These are phyloP conservation scores for Isaurus tuberculatus DNA, from an alignment of 92 coral and sea anemone species.

Conservation along the genomic window DNA sequence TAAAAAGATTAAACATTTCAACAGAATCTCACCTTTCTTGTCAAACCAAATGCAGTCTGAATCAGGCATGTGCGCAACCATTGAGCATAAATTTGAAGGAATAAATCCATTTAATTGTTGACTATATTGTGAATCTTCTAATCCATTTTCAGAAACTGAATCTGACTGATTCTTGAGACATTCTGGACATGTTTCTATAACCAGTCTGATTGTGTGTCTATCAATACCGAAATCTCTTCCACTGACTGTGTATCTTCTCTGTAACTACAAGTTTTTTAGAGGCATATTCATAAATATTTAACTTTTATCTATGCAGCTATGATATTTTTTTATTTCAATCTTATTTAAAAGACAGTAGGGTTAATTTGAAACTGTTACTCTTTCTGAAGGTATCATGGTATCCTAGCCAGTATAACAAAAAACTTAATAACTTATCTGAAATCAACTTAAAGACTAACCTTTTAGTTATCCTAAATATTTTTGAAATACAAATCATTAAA, in stretches of 20 bases:
- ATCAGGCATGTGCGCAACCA: slow-evolving; percentile 93
- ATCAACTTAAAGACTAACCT: too few species aligned
- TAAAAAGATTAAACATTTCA: neutral
- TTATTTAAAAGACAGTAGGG: too few species aligned
- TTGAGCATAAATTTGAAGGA: slow-evolving; percentile 66
- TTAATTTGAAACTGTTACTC: too few species aligned
- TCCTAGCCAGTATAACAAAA: too few species aligned
- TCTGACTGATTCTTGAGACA: slow-evolving; percentile 61
- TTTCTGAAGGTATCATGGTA: too few species aligned
- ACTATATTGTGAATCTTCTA: slow-evolving; percentile 8
- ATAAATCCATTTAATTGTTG: slow-evolving; percentile 63
- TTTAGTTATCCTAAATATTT: too few species aligned
- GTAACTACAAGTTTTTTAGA: slow-evolving; percentile 61
- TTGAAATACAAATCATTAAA: too few species aligned
- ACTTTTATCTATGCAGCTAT: too few species aligned
- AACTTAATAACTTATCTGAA: too few species aligned
- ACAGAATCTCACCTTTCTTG: slow-evolving; percentile 66
- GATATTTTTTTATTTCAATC: too few species aligned
- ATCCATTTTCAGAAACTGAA: slow-evolving; percentile 19
- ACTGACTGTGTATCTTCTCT: slow-evolving; percentile 78
- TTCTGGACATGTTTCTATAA: slow-evolving; percentile 76
- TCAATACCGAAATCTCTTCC: slow-evolving; percentile 91
- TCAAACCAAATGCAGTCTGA: slow-evolving; percentile 95
- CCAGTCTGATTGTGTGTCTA: slow-evolving; percentile 59
- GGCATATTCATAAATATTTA: neutral